Percentiles rank a stretch among this genome's conserved stretches.
Conservation (phyloP, 1,140 invertebrate genomes). For the Mactra quadrangularis region DNA sequence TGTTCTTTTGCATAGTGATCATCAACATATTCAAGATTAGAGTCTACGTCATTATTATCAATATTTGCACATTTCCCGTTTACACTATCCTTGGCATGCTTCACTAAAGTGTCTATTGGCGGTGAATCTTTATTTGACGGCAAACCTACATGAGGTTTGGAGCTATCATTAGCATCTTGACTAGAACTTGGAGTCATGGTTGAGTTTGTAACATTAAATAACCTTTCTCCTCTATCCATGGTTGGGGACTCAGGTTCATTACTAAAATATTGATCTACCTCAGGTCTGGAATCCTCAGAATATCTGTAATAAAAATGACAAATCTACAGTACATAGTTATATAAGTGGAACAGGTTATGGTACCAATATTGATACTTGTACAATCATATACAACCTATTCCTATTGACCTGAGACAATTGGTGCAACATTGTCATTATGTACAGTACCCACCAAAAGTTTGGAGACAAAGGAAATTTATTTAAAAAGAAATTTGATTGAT, state of each 20-base stretch:
- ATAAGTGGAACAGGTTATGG: no score
- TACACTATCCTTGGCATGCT: not conserved
- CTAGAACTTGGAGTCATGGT: not conserved
- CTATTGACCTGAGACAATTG: no score
- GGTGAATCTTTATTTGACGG: not conserved
- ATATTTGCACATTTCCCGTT: constrained; percentile 20
- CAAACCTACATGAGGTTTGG: not conserved
- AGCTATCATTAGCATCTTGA: not conserved
- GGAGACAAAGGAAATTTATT: no score
- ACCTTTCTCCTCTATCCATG: constrained; percentile 65
- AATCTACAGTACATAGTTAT: no score
- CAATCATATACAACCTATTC: no score
- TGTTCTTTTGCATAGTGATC: constrained; percentile 51
- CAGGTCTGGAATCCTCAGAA: constrained; percentile 47
- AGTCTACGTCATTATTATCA: not conserved
- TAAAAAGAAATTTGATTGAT: no score
- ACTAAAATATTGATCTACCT: constrained; percentile 37
- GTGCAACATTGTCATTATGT: no score
- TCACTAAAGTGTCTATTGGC: no score
- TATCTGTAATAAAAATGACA: constrained; percentile 25
- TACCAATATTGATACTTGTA: no score
- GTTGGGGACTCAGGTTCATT: constrained; percentile 71
- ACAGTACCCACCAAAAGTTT: no score
- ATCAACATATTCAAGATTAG: constrained; percentile 50
- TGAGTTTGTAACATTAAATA: not conserved